Evolutionary conservation across 2,888 invertebrate species (phyloP).

Genomic region (Metacarcinus magister): DNA sequence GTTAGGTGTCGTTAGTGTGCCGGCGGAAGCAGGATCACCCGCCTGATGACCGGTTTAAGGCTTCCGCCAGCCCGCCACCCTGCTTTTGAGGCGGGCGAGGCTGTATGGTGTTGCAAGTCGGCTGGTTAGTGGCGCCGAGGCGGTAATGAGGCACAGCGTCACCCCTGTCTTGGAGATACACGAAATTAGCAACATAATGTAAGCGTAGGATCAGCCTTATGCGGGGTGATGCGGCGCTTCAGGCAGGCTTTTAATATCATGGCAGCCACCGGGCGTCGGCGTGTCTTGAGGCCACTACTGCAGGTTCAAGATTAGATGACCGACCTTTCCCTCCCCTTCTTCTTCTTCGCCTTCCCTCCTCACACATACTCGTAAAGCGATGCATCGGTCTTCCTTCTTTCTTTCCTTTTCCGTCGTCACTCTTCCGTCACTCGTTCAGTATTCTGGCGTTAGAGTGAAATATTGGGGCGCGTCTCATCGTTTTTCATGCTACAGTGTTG

Average conservation of each 20-base stretch:
- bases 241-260: not conserved
- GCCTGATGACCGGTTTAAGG: not conserved
- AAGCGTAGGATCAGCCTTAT: not conserved
- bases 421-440: too few species aligned
- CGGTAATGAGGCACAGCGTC: not conserved
- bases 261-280: not conserved
- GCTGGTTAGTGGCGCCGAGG: slow-evolving; percentile 8
- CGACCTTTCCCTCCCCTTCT: not conserved
- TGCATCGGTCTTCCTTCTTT: too few species aligned
- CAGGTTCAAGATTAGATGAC: not conserved
- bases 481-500: too few species aligned
- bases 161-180: not conserved
- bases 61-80: not conserved
- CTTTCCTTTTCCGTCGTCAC: too few species aligned
- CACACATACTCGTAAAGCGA: too few species aligned
- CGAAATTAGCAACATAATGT: not conserved
- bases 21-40: not conserved
- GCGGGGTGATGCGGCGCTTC: not conserved
- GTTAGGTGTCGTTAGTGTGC: not conserved
- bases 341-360: too few species aligned
- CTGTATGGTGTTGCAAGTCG: not conserved
- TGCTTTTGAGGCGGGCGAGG: not conserved
- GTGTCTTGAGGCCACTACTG: not conserved
- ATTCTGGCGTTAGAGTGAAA: too few species aligned
- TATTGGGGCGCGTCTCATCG: too few species aligned